Evolutionary conservation across 2,797 vertebrate genomes (phyloP).

Genomic region (Mus spretus): DNA sequence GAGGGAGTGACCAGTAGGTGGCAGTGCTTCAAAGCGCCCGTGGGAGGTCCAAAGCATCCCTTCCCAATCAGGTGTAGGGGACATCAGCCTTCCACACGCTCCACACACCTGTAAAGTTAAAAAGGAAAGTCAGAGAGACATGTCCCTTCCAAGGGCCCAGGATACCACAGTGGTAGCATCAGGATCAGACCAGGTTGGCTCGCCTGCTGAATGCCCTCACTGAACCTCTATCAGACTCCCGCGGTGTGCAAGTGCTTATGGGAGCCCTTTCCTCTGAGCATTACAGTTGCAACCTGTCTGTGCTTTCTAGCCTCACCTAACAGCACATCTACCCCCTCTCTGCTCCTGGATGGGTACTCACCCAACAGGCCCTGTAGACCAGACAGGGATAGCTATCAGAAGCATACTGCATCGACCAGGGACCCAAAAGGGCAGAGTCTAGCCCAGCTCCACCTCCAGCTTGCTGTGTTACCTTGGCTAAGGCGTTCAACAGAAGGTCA

Average conservation of each 20-base stretch:
- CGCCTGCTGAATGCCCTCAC: background rate
- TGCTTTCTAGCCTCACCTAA: too few species aligned
- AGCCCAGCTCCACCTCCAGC: background rate
- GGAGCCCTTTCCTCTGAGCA: background rate
- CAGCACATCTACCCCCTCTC: background rate
- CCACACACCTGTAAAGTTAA: background rate
- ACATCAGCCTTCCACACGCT: background rate
- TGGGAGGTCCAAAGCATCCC: background rate
- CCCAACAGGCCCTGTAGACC: background rate
- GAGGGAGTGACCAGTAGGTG: slow-evolving; percentile 80
- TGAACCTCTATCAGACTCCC: background rate
- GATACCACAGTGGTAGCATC: background rate
- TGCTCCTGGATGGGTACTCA: background rate
- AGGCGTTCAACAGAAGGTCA: background rate
- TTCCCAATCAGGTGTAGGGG: background rate
- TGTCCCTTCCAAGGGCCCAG: background rate
- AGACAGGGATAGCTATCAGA: background rate
- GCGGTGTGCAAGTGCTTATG: rapidly evolving
- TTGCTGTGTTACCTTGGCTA: background rate
- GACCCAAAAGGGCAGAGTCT: too few species aligned
- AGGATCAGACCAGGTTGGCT: background rate
- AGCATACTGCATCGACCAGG: background rate
- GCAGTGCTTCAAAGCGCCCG: slow-evolving; percentile 80
- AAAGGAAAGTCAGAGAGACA: background rate
- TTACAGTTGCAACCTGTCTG: background rate